These are phyloP conservation scores for Chaetodon trifasciatus DNA, from an alignment of 2,797 vertebrate species.

Conservation along the genomic window DNA sequence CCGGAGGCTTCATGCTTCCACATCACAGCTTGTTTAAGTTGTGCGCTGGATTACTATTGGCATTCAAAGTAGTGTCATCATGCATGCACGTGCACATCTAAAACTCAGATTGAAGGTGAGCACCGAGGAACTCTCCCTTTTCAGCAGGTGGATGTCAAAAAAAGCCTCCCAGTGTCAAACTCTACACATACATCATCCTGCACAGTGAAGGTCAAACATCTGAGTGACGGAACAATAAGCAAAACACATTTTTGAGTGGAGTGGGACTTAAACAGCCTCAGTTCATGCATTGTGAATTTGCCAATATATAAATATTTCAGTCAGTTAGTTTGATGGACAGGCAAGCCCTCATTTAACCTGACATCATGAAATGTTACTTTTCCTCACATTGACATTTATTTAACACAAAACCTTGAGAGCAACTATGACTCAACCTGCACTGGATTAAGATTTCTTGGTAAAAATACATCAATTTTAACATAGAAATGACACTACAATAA, in stretches of 20 bases:
- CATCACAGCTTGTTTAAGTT: not conserved
- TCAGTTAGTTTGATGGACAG: not conserved
- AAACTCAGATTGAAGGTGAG: slow-evolving; percentile 5
- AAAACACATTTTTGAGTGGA: not conserved
- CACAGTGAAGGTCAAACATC: slow-evolving; percentile 21
- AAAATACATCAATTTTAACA: not conserved
- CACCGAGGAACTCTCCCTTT: not conserved
- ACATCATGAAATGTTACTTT: slow-evolving; percentile 1
- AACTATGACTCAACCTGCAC: not conserved
- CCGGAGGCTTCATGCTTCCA: not conserved
- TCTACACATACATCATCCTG: slow-evolving; percentile 3
- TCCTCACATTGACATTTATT: not conserved
- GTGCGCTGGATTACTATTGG: not conserved
- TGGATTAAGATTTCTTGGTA: not conserved
- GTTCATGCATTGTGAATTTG: not conserved
- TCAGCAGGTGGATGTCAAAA: slow-evolving; percentile 14
- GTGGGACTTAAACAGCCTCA: not conserved
- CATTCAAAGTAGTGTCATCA: not conserved
- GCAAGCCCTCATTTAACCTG: not conserved
- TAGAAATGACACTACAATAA: not conserved
- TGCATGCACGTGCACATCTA: not conserved
- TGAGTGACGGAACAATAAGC: not conserved
- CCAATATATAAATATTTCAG: not conserved
- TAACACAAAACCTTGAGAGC: slow-evolving; percentile 2
- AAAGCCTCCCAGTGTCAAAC: slow-evolving; percentile 5